Evolutionary conservation across 2,888 invertebrate genomes (phyloP).

Genomic region (Melipona bicolor): DNA sequence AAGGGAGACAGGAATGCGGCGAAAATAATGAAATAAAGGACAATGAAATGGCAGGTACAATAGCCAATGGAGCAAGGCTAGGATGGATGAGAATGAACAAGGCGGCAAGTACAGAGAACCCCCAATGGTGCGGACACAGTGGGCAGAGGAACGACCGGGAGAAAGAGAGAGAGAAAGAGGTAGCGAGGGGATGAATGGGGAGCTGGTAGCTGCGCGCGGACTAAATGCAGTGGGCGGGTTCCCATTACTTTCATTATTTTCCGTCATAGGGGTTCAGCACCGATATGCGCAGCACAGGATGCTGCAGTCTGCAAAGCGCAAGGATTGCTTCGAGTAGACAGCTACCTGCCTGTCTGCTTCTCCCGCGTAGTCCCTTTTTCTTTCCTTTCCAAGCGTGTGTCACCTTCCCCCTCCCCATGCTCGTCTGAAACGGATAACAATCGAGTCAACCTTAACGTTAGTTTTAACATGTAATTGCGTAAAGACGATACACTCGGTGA

Average conservation of each 20-base stretch:
- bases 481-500: neutral
- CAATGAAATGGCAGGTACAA: constrained; percentile 82
- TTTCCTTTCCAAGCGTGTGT: too few species aligned
- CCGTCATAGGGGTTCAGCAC: constrained; percentile 78
- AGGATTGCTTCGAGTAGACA: constrained; percentile 15
- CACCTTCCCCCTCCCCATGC: neutral
- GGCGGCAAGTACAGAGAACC: constrained; percentile 56
- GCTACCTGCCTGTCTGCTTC: constrained; percentile 26
- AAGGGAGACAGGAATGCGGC: constrained; percentile 73
- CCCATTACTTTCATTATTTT: constrained; percentile 83
- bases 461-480: constrained; percentile 19
- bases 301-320: constrained; percentile 22
- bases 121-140: neutral
- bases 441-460: constrained; percentile 32
- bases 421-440: constrained; percentile 19
- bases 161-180: neutral
- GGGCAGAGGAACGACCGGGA: neutral
- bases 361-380: neutral
- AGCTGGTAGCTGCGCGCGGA: constrained; percentile 51
- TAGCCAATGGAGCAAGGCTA: constrained; percentile 73
- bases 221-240: constrained; percentile 84
- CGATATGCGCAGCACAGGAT: constrained; percentile 59
- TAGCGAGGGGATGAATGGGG: constrained; percentile 32
- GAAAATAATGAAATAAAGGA: constrained; percentile 81
- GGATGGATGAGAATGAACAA: constrained; percentile 67